These are phyloP conservation scores for Phenacoccus solenopsis DNA, from an alignment of 1,140 invertebrate genomes.

Conservation along the genomic window DNA sequence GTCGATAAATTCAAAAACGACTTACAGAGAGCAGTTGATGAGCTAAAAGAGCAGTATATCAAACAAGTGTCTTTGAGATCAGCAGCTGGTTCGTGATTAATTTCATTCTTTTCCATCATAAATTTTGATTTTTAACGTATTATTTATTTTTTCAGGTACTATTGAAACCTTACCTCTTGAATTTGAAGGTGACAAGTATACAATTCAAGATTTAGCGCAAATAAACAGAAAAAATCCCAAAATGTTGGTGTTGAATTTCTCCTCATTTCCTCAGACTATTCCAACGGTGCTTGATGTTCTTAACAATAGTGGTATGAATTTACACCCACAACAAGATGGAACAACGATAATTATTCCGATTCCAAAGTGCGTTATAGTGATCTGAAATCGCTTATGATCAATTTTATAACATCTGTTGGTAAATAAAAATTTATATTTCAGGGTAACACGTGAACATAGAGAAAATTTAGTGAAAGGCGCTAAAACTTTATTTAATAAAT, in stretches of 20 bases:
- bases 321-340: conserved; percentile 90
- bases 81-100: conserved; percentile 40
- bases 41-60: conserved; percentile 62
- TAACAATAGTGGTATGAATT: conserved; percentile 66
- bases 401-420: background rate
- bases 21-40: conserved; percentile 48
- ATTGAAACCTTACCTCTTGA: conserved; percentile 63
- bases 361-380: conserved; percentile 64
- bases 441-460: conserved; percentile 81
- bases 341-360: conserved; percentile 75
- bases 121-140: background rate
- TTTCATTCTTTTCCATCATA: background rate
- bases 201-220: conserved; percentile 78
- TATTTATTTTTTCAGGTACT: conserved; percentile 39
- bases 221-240: conserved; percentile 76
- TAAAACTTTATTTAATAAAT: conserved; percentile 65
- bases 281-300: conserved; percentile 62
- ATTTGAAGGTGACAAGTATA: conserved; percentile 67
- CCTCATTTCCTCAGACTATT: conserved; percentile 69
- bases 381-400: conserved; percentile 23
- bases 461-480: conserved; percentile 77
- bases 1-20: conserved; percentile 49
- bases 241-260: conserved; percentile 67
- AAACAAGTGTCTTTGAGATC: conserved; percentile 64
- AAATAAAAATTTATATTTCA: conserved; percentile 29